Conservation (phyloP, 1,140 invertebrate species). For the Lordiphosa mommai region DNA sequence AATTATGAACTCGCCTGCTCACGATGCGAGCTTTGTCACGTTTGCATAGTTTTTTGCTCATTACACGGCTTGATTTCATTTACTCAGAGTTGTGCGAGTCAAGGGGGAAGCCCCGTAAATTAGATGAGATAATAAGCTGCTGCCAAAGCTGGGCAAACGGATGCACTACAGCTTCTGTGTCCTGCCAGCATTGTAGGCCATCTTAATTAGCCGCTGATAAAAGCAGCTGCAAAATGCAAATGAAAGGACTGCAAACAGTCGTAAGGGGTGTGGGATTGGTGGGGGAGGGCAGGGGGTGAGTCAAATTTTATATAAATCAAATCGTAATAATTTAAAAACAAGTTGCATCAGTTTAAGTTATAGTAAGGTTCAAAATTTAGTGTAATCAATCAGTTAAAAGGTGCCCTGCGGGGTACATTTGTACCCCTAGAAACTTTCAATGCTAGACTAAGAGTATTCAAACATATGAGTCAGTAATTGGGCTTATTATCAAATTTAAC, state of each 20-base stretch:
- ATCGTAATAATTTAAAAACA: too few species aligned
- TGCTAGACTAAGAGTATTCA: too few species aligned
- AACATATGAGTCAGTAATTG: too few species aligned
- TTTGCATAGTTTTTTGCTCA: constrained; percentile 45
- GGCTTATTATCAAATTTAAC: too few species aligned
- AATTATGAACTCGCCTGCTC: constrained; percentile 32
- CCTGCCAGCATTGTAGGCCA: constrained; percentile 27
- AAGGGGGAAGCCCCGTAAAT: constrained; percentile 35
- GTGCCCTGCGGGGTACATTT: too few species aligned
- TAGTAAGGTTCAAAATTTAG: too few species aligned
- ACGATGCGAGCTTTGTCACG: constrained; percentile 21
- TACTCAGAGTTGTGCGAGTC: constrained; percentile 14
- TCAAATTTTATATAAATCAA: neutral
- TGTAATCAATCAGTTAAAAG: too few species aligned
- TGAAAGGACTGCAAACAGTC: constrained; percentile 15
- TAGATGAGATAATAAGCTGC: constrained; percentile 53
- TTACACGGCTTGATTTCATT: constrained; percentile 62
- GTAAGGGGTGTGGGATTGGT: too few species aligned
- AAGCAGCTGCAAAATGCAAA: constrained; percentile 46
- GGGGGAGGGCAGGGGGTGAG: neutral
- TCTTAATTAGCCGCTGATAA: constrained; percentile 49
- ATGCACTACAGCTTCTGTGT: neutral
- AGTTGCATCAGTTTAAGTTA: too few species aligned
- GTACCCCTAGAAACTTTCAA: too few species aligned
- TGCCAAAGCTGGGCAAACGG: constrained; percentile 2